A percentile compares a stretch with the other conserved stretches of the same genome.
Evolutionary conservation across 2,113 vertebrate genomes (phyloP).

Genomic region (Puntigrus tetrazona): DNA sequence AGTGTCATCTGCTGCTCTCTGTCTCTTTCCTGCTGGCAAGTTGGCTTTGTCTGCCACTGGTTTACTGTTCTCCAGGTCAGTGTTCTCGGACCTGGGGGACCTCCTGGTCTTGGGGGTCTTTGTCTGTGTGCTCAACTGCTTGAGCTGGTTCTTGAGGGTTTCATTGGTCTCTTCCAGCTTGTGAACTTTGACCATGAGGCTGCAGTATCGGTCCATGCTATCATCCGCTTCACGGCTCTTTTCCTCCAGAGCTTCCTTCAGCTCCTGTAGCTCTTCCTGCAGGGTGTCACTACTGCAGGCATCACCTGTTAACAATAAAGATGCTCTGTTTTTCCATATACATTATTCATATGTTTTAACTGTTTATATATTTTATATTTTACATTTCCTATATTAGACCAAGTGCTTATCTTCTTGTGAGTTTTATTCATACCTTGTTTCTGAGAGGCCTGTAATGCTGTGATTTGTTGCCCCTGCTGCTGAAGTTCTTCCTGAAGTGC

Average conservation of each 20-base stretch:
- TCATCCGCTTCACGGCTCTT: slow-evolving; percentile 84
- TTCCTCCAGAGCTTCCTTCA: slow-evolving; percentile 77
- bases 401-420: neutral
- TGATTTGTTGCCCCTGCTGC: slow-evolving; percentile 52
- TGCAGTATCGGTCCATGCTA: slow-evolving; percentile 88
- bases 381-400: neutral
- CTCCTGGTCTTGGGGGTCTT: slow-evolving; percentile 51
- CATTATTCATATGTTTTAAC: neutral
- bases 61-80: slow-evolving; percentile 57
- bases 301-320: slow-evolving; percentile 45
- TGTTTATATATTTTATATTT: neutral
- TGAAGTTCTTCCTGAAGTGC: slow-evolving; percentile 68
- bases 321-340: neutral
- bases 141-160: slow-evolving; percentile 76
- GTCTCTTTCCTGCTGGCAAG: slow-evolving; percentile 72
- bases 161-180: slow-evolving; percentile 87
- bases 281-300: slow-evolving; percentile 12
- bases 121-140: slow-evolving; percentile 67
- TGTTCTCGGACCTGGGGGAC: slow-evolving; percentile 13
- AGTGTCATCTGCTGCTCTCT: slow-evolving; percentile 43
- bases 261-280: slow-evolving; percentile 75
- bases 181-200: slow-evolving; percentile 80
- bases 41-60: slow-evolving; percentile 57
- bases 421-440: neutral
- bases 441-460: slow-evolving; percentile 20